Conservation (phyloP, 2,888 invertebrate genomes). For the Peribatodes rhomboidaria region DNA sequence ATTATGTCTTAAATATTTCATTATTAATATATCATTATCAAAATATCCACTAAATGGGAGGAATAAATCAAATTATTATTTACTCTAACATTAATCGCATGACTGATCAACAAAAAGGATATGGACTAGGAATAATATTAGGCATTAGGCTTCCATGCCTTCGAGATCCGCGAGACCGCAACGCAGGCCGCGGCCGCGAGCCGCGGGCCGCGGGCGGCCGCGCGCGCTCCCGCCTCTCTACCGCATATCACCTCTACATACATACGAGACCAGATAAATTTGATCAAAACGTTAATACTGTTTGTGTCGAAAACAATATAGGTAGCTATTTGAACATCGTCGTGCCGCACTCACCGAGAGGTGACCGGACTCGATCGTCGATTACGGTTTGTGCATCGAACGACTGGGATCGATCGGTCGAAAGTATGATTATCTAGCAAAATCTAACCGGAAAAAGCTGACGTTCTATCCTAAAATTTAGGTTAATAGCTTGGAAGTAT, state of each 20-base stretch:
- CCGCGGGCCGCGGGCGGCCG: slow-evolving; percentile 43
- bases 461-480: slow-evolving; percentile 83
- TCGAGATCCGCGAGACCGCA: slow-evolving; percentile 56
- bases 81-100: slow-evolving; percentile 86
- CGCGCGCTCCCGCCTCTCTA: slow-evolving; percentile 67
- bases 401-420: slow-evolving; percentile 75
- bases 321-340: slow-evolving; percentile 64
- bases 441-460: slow-evolving; percentile 86
- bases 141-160: slow-evolving; percentile 82
- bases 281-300: slow-evolving; percentile 84
- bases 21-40: slow-evolving; percentile 87
- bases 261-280: slow-evolving; percentile 75
- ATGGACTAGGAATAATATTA: slow-evolving; percentile 87
- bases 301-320: slow-evolving; percentile 77
- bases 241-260: slow-evolving; percentile 83
- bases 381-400: slow-evolving; percentile 83
- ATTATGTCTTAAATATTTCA: slow-evolving; percentile 87
- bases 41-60: slow-evolving; percentile 87
- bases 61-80: slow-evolving; percentile 87
- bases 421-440: slow-evolving; percentile 84
- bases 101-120: slow-evolving; percentile 87
- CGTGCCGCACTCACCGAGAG: slow-evolving; percentile 72
- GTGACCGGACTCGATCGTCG: slow-evolving; percentile 79
- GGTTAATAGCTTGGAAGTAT: slow-evolving; percentile 84
- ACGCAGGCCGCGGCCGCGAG: slow-evolving; percentile 25